phyloP scores from a whole-genome alignment of 2,113 vertebrate species.

The Saccopteryx leptura region DNA sequence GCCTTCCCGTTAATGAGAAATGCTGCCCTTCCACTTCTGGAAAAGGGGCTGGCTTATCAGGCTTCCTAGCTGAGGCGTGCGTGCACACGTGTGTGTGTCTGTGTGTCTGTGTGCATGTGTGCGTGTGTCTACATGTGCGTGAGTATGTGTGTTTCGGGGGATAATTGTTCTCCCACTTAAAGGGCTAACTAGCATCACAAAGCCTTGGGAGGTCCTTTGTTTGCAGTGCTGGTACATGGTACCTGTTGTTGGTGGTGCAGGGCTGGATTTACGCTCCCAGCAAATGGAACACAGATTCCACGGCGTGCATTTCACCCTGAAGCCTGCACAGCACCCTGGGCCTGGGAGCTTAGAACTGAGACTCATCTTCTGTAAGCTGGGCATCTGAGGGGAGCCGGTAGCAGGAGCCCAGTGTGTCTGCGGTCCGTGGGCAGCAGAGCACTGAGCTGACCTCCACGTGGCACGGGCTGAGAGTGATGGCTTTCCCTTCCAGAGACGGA shows the following conservation, averaged over 20 bases:
- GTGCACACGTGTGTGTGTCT: neutral
- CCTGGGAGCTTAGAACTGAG: neutral
- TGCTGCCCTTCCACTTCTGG: neutral
- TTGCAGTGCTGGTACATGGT: accelerated
- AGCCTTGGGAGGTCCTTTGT: accelerated
- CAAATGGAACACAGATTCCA: neutral
- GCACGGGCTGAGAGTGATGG: neutral
- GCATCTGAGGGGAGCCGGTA: neutral
- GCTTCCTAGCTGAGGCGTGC: neutral
- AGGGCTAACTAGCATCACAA: accelerated
- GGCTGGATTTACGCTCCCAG: neutral
- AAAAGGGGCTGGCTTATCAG: neutral
- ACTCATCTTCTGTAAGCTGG: neutral
- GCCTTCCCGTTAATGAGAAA: constrained; percentile 24
- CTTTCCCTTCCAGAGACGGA: neutral
- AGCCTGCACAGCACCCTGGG: neutral
- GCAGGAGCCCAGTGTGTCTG: neutral
- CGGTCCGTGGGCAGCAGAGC: accelerated
- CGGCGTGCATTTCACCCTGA: accelerated
- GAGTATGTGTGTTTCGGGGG: neutral
- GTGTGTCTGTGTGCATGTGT: neutral
- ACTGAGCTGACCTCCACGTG: neutral
- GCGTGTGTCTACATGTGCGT: neutral
- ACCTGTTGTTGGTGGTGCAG: neutral
- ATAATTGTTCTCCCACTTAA: neutral